Conservation (phyloP, 2,797 vertebrate species). For the Alauda arvensis region DNA sequence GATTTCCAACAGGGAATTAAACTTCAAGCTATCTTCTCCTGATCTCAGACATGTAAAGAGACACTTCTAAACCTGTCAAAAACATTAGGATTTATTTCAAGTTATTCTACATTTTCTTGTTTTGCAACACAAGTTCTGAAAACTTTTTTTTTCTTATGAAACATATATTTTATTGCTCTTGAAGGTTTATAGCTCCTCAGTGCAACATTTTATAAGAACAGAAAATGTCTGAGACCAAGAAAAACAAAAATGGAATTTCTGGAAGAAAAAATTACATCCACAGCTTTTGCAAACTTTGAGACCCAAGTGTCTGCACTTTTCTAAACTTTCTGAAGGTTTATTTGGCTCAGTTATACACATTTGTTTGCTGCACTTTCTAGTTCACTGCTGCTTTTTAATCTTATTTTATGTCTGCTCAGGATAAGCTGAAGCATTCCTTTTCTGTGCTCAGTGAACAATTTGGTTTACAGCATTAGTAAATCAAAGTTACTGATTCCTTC, state of each 20-base stretch:
- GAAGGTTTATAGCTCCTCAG: neutral
- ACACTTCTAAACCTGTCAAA: neutral
- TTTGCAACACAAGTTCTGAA: neutral
- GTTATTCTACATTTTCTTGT: neutral
- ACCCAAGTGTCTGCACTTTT: neutral
- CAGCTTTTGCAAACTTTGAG: neutral
- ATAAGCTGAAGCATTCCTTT: neutral
- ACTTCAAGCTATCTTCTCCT: neutral
- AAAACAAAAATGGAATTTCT: neutral
- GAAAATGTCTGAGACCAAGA: neutral
- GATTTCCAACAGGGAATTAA: neutral
- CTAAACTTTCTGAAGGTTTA: constrained; percentile 7
- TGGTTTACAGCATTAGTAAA: neutral
- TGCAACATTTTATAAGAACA: neutral
- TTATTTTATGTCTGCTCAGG: neutral
- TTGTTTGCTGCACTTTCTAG: neutral
- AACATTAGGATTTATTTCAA: neutral
- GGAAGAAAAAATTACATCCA: neutral
- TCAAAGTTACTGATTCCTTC: constrained; percentile 1
- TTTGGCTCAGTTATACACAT: neutral
- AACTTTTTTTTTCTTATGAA: neutral
- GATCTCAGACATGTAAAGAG: neutral
- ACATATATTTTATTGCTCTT: neutral
- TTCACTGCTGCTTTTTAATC: neutral
- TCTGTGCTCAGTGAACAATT: neutral